A percentile compares a stretch with the other conserved stretches of the same genome.
These are phyloP conservation scores for Paraescarpia echinospica DNA, from an alignment of 1,140 invertebrate species.

Conservation along the genomic window DNA sequence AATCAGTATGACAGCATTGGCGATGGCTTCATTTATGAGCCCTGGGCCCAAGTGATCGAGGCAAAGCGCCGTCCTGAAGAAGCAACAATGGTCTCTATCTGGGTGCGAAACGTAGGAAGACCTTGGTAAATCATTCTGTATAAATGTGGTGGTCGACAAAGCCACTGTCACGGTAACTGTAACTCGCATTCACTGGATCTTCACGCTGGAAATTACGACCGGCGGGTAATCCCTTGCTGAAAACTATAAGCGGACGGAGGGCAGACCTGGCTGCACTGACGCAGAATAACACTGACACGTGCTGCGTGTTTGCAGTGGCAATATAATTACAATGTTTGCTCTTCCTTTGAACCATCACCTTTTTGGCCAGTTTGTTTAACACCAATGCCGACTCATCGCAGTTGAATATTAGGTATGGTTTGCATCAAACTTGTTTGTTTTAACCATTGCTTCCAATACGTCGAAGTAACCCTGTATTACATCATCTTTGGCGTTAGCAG, in stretches of 20 bases:
- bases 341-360: not conserved
- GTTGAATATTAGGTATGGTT: conserved; percentile 9
- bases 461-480: too few species aligned
- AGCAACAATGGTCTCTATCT: too few species aligned
- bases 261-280: not conserved
- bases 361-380: not conserved
- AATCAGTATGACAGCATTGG: not conserved
- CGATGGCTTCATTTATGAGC: not conserved
- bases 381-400: too few species aligned
- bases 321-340: not conserved
- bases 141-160: too few species aligned
- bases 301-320: not conserved
- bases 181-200: not conserved
- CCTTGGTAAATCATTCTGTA: too few species aligned
- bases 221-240: not conserved
- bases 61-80: too few species aligned
- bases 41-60: not conserved
- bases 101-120: too few species aligned
- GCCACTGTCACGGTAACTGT: not conserved
- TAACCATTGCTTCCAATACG: too few species aligned
- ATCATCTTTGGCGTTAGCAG: too few species aligned
- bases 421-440: not conserved
- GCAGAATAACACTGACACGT: not conserved
- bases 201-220: not conserved
- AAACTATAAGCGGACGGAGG: not conserved